Conservation (phyloP, 2,797 vertebrate genomes). For the Cossypha heuglini region DNA sequence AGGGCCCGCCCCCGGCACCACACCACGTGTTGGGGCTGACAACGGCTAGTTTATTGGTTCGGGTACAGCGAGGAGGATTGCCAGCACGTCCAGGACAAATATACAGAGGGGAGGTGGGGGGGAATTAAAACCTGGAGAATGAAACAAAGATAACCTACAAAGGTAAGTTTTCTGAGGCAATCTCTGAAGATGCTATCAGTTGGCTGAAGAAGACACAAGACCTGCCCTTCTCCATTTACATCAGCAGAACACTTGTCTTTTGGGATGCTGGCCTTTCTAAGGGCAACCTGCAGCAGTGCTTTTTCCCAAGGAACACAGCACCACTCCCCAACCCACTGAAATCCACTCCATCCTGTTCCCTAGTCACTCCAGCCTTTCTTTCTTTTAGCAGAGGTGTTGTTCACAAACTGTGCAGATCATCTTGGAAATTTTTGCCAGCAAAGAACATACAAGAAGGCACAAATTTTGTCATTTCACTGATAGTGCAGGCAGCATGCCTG, state of each 20-base stretch:
- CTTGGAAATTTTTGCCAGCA: not conserved
- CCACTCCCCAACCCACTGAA: not conserved
- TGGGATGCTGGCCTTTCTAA: not conserved
- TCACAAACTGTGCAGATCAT: not conserved
- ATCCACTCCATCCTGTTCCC: not conserved
- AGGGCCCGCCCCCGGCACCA: not conserved
- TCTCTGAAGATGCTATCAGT: not conserved
- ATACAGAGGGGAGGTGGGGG: rapidly evolving
- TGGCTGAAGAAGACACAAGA: not conserved
- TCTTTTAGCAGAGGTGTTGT: not conserved
- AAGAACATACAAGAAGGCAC: not conserved
- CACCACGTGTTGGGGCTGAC: no score
- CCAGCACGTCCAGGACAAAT: no score
- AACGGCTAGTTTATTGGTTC: no score
- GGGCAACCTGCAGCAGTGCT: not conserved
- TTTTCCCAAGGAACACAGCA: not conserved
- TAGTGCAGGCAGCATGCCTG: not conserved
- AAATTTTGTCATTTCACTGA: not conserved
- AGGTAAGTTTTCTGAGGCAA: not conserved
- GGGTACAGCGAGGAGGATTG: no score
- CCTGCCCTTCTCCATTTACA: not conserved
- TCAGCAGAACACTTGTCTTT: not conserved
- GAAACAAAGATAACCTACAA: not conserved
- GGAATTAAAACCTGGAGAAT: not conserved
- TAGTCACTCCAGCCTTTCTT: not conserved